Evolutionary conservation across 2,888 invertebrate genomes (phyloP).

Genomic region (Folsomia manolachei): DNA sequence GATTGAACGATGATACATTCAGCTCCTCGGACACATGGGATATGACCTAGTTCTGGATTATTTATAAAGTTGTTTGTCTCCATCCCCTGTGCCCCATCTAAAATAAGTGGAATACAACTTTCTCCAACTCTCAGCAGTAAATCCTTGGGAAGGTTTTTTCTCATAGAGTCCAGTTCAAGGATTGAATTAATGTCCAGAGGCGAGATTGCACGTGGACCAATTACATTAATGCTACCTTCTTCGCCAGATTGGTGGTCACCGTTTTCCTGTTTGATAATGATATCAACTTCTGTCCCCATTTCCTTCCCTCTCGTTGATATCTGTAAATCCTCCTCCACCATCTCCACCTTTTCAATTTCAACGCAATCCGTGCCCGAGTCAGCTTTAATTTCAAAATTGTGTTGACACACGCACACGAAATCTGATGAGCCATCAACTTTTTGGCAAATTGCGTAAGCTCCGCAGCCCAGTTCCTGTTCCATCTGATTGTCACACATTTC

Average conservation of each 20-base stretch:
- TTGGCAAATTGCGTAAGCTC: neutral
- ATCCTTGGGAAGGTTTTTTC: neutral
- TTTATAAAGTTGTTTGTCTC: neutral
- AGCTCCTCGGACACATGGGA: neutral
- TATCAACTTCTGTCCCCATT: neutral
- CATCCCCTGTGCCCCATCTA: neutral
- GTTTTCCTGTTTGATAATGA: neutral
- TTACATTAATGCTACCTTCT: neutral
- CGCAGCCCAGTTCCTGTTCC: neutral
- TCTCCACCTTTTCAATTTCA: neutral
- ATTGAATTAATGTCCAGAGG: neutral
- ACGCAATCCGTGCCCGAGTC: neutral
- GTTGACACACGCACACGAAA: neutral
- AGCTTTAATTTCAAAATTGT: neutral
- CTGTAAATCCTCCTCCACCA: too few species aligned
- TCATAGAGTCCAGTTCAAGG: neutral
- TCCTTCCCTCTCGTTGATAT: too few species aligned
- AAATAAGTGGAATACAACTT: neutral
- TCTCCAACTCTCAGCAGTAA: neutral
- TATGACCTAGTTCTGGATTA: neutral
- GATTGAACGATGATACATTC: neutral
- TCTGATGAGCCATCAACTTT: neutral
- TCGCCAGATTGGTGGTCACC: neutral
- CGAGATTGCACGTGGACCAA: neutral
- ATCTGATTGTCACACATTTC: neutral